A percentile compares a stretch with the other conserved stretches of the same genome.
These are phyloP conservation scores for Hypomecis atomaria DNA, from an alignment of 2,888 invertebrate species.

Conservation along the genomic window DNA sequence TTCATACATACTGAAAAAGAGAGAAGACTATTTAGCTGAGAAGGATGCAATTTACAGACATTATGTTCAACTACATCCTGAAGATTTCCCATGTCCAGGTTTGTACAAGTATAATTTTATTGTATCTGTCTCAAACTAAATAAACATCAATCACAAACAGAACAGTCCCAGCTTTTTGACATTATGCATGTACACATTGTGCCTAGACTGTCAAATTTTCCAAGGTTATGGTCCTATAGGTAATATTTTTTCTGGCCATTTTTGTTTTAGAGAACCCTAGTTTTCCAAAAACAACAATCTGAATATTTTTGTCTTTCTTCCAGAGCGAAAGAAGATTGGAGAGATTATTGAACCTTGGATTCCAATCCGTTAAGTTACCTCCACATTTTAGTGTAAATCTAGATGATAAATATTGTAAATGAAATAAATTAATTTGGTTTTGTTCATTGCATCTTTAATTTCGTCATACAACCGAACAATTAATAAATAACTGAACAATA, in stretches of 20 bases:
- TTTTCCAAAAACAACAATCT: neutral
- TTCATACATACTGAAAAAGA: slow-evolving; percentile 73
- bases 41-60: slow-evolving; percentile 89
- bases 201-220: too few relatives aligned
- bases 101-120: slow-evolving; percentile 37
- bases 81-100: slow-evolving; percentile 89
- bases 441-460: neutral
- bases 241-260: too few relatives aligned
- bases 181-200: too few relatives aligned
- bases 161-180: too few relatives aligned
- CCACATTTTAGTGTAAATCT: slow-evolving; percentile 25
- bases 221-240: too few relatives aligned
- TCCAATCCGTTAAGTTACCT: slow-evolving; percentile 85
- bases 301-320: slow-evolving; percentile 50
- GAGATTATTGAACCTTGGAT: slow-evolving; percentile 87
- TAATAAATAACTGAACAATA: neutral
- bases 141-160: neutral
- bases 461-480: neutral
- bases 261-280: too few relatives aligned
- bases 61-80: slow-evolving; percentile 90
- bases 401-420: slow-evolving; percentile 29
- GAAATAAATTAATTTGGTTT: slow-evolving; percentile 24
- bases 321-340: slow-evolving; percentile 86
- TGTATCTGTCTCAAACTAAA: neutral
- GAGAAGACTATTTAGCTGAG: slow-evolving; percentile 85